Evolutionary conservation across 2,113 vertebrate species (phyloP).

Genomic region (Apteryx owenii): DNA sequence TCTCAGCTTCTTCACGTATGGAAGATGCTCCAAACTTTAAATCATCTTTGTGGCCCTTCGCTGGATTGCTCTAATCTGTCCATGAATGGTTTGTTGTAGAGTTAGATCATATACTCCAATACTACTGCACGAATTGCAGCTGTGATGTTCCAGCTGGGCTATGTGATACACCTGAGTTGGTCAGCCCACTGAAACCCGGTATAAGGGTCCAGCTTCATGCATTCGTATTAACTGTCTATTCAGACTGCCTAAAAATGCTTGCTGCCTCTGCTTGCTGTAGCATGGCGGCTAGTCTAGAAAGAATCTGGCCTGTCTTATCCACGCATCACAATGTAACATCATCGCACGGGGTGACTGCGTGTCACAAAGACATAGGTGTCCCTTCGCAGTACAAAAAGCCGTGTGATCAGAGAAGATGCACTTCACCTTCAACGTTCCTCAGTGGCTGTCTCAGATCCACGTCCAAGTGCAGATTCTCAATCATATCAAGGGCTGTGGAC

Average conservation of each 20-base stretch:
- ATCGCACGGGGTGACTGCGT: neutral
- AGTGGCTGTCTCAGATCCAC: neutral
- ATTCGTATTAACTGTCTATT: neutral
- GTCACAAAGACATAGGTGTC: neutral
- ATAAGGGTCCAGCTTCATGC: neutral
- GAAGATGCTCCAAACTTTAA: neutral
- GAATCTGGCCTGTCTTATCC: neutral
- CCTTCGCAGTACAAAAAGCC: neutral
- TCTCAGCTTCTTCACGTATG: neutral
- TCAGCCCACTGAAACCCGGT: neutral
- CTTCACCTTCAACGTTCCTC: neutral
- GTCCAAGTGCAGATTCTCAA: neutral
- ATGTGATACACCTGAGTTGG: neutral
- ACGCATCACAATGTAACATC: neutral
- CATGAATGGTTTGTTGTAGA: neutral
- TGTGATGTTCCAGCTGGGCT: neutral
- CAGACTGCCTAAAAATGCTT: neutral
- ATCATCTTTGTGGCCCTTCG: neutral
- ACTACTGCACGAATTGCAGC: neutral
- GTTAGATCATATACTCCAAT: neutral
- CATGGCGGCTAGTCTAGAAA: neutral
- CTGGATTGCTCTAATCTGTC: neutral
- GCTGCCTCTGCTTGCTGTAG: neutral
- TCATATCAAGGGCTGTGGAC: neutral
- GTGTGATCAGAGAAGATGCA: neutral